Percentiles rank a stretch among this genome's conserved stretches.
These are phyloP conservation scores for Sialis fuliginosa DNA, from an alignment of 2,888 invertebrate species.

Conservation along the genomic window DNA sequence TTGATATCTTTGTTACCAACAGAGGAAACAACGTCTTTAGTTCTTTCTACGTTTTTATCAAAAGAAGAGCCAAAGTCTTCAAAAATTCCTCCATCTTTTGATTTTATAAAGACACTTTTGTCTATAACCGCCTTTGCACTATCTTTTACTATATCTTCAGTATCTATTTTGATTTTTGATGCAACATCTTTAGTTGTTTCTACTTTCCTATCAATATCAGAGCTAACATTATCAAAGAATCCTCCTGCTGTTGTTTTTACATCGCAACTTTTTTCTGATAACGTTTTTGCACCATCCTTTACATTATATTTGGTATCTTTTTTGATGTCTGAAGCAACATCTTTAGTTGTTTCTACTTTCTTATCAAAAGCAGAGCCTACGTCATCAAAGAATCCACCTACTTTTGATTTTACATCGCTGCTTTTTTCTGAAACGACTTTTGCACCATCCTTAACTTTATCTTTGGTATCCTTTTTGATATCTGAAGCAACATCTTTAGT, in stretches of 20 bases:
- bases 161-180: not conserved
- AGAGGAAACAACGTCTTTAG: not conserved
- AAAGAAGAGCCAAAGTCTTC: too few species aligned
- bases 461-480: not conserved
- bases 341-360: constrained; percentile 3
- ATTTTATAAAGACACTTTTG: not conserved
- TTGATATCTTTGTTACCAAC: too few species aligned
- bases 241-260: constrained; percentile 12
- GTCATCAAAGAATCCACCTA: too few species aligned
- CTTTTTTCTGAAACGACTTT: not conserved
- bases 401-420: too few species aligned
- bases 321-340: constrained; percentile 6
- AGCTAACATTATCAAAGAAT: constrained; percentile 12
- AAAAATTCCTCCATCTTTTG: not conserved
- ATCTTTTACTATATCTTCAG: constrained; percentile 4
- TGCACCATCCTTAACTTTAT: not conserved
- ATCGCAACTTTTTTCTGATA: constrained; percentile 3
- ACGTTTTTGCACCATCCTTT: constrained; percentile 1
- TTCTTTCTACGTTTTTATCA: not conserved
- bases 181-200: constrained; percentile 3
- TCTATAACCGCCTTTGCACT: not conserved
- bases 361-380: not conserved
- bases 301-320: constrained; percentile 7
- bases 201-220: constrained; percentile 5
- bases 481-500: not conserved